A percentile compares a stretch with the other conserved stretches of the same genome.
Conservation (phyloP, 2,797 vertebrate genomes). For the Acanthornis magna region DNA sequence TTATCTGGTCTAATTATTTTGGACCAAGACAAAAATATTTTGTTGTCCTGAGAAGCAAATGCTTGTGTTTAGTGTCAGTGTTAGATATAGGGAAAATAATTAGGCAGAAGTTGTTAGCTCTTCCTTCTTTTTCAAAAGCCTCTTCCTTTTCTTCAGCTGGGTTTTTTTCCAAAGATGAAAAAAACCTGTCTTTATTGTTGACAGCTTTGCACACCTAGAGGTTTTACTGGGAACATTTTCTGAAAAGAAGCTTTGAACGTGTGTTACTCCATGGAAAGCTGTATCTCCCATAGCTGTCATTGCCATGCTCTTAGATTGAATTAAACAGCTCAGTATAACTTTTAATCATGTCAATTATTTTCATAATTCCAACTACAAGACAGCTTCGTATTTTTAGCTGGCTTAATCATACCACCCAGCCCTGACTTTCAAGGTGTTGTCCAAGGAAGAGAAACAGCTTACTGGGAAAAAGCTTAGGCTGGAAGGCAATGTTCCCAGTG, state of each 20-base stretch:
- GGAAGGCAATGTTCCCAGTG: neutral
- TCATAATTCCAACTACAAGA: neutral
- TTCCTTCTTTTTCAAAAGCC: neutral
- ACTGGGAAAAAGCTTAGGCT: neutral
- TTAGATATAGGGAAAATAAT: neutral
- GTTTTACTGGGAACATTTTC: neutral
- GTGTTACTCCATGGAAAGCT: neutral
- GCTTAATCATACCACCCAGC: neutral
- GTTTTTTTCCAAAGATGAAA: neutral
- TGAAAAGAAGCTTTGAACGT: neutral
- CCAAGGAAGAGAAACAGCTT: neutral
- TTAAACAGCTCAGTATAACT: neutral
- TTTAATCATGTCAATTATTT: slow-evolving; percentile 2
- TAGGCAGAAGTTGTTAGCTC: neutral
- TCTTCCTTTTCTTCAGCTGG: neutral
- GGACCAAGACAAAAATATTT: neutral
- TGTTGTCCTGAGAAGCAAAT: neutral
- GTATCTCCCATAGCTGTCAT: neutral
- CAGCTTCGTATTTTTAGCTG: slow-evolving; percentile 12
- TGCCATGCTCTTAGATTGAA: neutral
- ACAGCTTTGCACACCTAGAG: neutral
- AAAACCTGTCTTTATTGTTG: neutral
- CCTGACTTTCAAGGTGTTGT: neutral
- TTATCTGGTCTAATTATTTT: neutral
- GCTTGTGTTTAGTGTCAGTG: neutral